A percentile compares a stretch with the other conserved stretches of the same genome.
phyloP scores from a whole-genome alignment of 2,797 vertebrate genomes.

The Propithecus deckenii region DNA sequence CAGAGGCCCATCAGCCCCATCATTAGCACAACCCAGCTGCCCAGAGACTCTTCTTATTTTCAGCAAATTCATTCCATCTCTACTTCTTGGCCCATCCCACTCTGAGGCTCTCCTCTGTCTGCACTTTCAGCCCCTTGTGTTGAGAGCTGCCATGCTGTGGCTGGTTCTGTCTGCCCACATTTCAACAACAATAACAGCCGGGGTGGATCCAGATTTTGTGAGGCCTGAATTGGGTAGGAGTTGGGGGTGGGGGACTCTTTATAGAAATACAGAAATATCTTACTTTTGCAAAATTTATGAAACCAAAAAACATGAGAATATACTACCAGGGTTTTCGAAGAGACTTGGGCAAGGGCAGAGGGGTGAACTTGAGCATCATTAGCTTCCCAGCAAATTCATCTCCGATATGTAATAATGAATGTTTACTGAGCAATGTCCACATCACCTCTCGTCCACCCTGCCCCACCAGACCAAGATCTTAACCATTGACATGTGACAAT shows the following conservation, averaged over 20 bases:
- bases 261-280: background rate
- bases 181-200: background rate
- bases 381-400: background rate
- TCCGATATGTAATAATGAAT: background rate
- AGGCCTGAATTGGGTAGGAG: background rate
- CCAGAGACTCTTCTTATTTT: background rate
- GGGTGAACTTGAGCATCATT: background rate
- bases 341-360: background rate
- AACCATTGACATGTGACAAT: background rate
- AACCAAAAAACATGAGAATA: background rate
- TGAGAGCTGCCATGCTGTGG: background rate
- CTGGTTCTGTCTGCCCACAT: background rate
- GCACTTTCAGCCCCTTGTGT: background rate
- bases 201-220: background rate
- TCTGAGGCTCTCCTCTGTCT: background rate
- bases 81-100: background rate
- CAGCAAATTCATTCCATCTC: background rate
- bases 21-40: background rate
- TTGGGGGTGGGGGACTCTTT: background rate
- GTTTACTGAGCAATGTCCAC: background rate
- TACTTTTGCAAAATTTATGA: background rate
- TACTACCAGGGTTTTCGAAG: background rate
- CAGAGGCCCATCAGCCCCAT: background rate
- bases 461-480: background rate
- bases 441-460: background rate